Conservation (phyloP, 2,797 vertebrate species). For the Chiloscyllium punctatum region DNA sequence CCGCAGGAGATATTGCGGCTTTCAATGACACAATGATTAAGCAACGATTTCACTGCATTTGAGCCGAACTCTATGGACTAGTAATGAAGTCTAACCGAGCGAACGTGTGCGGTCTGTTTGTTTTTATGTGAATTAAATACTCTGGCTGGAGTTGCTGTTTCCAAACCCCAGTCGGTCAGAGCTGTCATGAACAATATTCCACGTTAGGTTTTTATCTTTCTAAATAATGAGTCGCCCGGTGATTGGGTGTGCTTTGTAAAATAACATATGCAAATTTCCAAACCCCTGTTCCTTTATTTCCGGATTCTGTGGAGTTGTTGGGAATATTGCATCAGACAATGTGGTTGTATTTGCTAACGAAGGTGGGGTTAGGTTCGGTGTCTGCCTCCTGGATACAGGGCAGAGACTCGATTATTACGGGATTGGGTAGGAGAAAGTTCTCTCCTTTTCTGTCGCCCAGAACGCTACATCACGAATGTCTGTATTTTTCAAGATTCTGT, state of each 20-base stretch:
- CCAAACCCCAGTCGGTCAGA: not conserved
- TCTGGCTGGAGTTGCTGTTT: not conserved
- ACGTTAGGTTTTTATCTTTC: not conserved
- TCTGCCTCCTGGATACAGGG: not conserved
- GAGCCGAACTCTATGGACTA: not conserved
- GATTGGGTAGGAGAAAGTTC: too few relatives aligned
- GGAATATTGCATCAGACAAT: constrained; percentile 23
- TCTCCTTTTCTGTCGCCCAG: not conserved
- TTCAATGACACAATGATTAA: not conserved
- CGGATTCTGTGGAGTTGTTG: not conserved
- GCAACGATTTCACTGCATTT: not conserved
- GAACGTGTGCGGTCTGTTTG: not conserved
- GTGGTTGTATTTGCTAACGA: not conserved
- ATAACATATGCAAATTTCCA: not conserved
- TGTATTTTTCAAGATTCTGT: not conserved
- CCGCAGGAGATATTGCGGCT: not conserved
- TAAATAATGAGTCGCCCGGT: not conserved
- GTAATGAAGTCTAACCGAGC: not conserved
- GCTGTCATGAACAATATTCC: not conserved
- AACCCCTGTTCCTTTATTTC: not conserved
- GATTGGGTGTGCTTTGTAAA: not conserved
- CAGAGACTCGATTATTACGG: not conserved
- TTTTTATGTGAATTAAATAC: not conserved
- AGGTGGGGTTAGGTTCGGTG: constrained; percentile 4
- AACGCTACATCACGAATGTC: not conserved